Percentiles rank a stretch among this genome's conserved stretches.
Evolutionary conservation across 2,113 vertebrate genomes (phyloP).

Genomic region (Bufo bufo): DNA sequence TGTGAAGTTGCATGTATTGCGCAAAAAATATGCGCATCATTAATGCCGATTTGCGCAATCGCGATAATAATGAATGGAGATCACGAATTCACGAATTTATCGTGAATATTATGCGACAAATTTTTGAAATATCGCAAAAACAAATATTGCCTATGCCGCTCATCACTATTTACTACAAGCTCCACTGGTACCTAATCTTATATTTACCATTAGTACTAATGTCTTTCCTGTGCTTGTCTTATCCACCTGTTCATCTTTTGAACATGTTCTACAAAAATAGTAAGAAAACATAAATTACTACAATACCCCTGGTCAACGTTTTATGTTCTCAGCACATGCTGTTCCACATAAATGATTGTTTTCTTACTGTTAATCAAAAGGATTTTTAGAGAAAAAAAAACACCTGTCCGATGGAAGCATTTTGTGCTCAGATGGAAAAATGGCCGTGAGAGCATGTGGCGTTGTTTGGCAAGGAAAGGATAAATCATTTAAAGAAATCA

Average conservation of each 20-base stretch:
- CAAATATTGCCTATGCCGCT: no score
- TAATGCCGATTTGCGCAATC: no score
- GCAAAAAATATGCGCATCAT: no score
- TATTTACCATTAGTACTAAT: neutral
- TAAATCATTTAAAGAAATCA: constrained; percentile 24
- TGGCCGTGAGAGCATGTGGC: neutral
- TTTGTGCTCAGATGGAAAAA: constrained; percentile 4
- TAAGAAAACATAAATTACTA: constrained; percentile 9
- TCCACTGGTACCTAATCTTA: neutral
- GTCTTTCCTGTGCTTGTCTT: neutral
- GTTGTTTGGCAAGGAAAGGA: neutral
- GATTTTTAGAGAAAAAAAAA: constrained; percentile 5
- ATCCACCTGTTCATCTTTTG: neutral
- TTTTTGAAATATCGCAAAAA: no score
- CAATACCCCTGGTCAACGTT: neutral
- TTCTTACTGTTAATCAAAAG: constrained; percentile 36
- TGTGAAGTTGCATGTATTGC: no score
- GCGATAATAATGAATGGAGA: no score
- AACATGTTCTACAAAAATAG: neutral
- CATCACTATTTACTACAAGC: neutral
- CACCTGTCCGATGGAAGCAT: neutral
- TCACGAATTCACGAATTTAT: no score
- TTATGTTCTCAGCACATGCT: constrained; percentile 43
- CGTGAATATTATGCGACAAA: no score
- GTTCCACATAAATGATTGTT: constrained; percentile 42